Base-by-base conservation (phyloP, 1,140 invertebrate genomes). In the Calephelis nemesis region DNA sequence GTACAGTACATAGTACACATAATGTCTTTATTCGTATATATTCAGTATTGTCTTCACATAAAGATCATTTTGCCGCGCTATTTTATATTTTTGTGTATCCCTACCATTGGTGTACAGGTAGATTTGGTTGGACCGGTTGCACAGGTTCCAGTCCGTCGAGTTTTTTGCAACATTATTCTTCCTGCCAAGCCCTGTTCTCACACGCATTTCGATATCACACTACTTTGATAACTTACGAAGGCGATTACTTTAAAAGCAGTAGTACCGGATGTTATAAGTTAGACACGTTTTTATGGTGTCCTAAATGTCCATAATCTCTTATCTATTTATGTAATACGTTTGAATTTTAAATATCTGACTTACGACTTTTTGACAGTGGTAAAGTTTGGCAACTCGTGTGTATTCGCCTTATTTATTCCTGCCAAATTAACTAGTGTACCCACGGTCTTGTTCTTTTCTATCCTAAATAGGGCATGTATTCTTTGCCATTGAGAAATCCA, bases 161-260 rank as follows among this genome's bases (percentile, higher is more conserved):
- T 84, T 85, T 87, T 87, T 86, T 83, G 84, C 84, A 83, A 83
- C 77, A 76, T 71, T 72, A 84, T 75, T 83, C 85, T 85, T 87
- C 83, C 85, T 87, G 85, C 65, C 71, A 63, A 62, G 71, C 73
- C 70, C 75, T 71, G 79, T 74, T 83, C 79, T 81, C 81, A 77
- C 78, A 82, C 79, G 74, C 74, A 71, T 81, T 78, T 85, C 78
- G 77, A 85, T 85, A 79, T 66, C 72, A 62, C 42, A 70, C 40
- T 66, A 48, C 54, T 47, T 47, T 65, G 63, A 65, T 65, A 70
- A 62, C 63, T 67, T 58, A 30, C 45, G 52, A 58, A 58, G 30
- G 54, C 54, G 30, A 39, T 10, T 58, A 11, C 10, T 58, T 39
- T 40, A 39, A 58, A 58, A 58, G 30, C 30, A 58, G 10, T 58